Evolutionary conservation across 2,888 invertebrate species (phyloP), one percentile per base, ranked within the genome.

Genomic region (Diarsia rubi): DNA sequence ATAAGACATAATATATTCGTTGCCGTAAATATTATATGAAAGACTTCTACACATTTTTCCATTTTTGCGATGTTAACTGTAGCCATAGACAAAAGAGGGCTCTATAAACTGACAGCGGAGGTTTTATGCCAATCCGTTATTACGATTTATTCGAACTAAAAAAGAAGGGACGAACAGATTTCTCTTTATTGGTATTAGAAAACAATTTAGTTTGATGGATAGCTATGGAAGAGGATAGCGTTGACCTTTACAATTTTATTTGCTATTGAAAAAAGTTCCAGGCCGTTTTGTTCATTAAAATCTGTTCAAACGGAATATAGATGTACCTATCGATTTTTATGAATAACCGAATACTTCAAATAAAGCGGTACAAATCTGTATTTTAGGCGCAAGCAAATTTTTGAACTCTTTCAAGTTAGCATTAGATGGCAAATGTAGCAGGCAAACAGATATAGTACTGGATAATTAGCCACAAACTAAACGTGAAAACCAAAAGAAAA

Each of bases 181-280:
- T 68, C 14, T 16, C 63, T 75, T 60, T 79, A 81, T 59, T 64
- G 60, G 49, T 81, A 76, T 81, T 68, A 79, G 45, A 68, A 75
- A 81, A 81, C 52, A 75, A 79, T 79, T 81, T 68, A 64, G 63
- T 75, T 64, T 65, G 64, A 81, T 59, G 14, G 57, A 75, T 49
- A 45, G 37, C 27, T 16, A 11, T 79, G 52, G 72, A 75, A 68
- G 59, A 44, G 19, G 69, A 69, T 54, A 57, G 24, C 49, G 2
- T 44, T 75, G 81, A 67, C 62, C 49, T 63, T 74, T 27, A 49
- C 21, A 62, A 63, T 63, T 49, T 19, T 66, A 52, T 66, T 81
- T 47, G n/a, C 19, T 27, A 19, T 75, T 42, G 31, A 9, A 31
- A 63, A 62, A 54, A 27, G n/a, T n/a, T 2, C 1, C 31, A 24